A percentile compares a stretch with the other conserved stretches of the same genome.
Evolutionary conservation across 1,140 invertebrate species (phyloP).

Genomic region (Triops longicaudatus): DNA sequence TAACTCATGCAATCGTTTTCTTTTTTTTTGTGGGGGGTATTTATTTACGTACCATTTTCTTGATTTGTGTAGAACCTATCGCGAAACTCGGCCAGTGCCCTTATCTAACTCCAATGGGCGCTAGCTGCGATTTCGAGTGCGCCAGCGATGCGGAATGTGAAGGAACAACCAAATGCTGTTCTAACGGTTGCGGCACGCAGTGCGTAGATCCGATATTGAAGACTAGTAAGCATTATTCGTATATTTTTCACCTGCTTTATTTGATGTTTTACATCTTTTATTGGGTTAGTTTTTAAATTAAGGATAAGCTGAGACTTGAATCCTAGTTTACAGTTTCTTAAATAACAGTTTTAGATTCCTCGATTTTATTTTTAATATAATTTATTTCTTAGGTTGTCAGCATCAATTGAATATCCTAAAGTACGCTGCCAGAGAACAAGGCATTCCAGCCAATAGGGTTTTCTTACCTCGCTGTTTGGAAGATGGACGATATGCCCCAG

Average conservation of each 20-base stretch:
- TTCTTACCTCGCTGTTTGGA: slow-evolving; percentile 38
- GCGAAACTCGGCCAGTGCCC: slow-evolving; percentile 69
- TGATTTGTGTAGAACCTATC: slow-evolving; percentile 15
- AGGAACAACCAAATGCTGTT: slow-evolving; percentile 61
- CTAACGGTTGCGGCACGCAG: slow-evolving; percentile 73
- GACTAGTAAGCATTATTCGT: slow-evolving; percentile 48
- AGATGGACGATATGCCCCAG: slow-evolving; percentile 36
- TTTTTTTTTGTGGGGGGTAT: not conserved
- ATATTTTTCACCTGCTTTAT: no score
- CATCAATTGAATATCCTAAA: slow-evolving; percentile 57
- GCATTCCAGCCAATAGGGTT: slow-evolving; percentile 43
- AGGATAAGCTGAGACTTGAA: not conserved
- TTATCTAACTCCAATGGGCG: slow-evolving; percentile 57
- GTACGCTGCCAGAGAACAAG: slow-evolving; percentile 63
- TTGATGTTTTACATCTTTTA: not conserved
- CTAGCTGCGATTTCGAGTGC: slow-evolving; percentile 65
- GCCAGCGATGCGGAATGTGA: slow-evolving; percentile 64
- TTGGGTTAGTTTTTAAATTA: not conserved
- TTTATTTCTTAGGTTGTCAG: slow-evolving; percentile 52
- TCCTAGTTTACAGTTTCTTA: not conserved
- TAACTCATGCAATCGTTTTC: slow-evolving; percentile 1
- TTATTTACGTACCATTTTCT: not conserved
- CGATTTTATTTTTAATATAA: not conserved
- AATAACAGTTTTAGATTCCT: not conserved
- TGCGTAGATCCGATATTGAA: slow-evolving; percentile 61